Percentiles rank a stretch among this genome's conserved stretches.
Evolutionary conservation across 1,140 invertebrate species (phyloP).

Genomic region (Varroa destructor): DNA sequence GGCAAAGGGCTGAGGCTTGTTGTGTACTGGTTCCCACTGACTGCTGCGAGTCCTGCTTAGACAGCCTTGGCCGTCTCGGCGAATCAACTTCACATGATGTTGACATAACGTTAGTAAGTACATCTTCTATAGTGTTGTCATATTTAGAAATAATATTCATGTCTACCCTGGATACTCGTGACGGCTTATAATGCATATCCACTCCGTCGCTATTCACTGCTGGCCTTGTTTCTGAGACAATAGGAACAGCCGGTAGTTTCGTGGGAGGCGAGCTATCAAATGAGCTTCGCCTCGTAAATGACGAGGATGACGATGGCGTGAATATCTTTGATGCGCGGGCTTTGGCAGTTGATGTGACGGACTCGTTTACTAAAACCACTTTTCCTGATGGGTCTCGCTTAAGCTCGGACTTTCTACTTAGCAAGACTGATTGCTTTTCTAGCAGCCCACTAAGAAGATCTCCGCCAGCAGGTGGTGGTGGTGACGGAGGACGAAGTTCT

Average conservation of each 20-base stretch:
- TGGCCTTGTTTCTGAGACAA: background rate
- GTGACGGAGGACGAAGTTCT: background rate
- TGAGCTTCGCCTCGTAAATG: background rate
- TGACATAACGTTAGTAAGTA: background rate
- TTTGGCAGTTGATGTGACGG: background rate
- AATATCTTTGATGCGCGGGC: background rate
- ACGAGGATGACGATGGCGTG: too few species aligned
- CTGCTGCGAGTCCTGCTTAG: too few species aligned
- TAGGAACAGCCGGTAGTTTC: too few species aligned
- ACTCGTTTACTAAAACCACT: background rate
- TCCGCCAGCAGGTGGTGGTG: background rate
- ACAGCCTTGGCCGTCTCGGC: too few species aligned
- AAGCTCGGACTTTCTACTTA: slow-evolving; percentile 12
- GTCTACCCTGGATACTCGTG: background rate
- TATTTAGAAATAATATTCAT: background rate
- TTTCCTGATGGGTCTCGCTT: slow-evolving; percentile 1
- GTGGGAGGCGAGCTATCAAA: background rate
- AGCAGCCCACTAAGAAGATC: slow-evolving; percentile 11
- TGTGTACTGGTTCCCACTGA: too few species aligned
- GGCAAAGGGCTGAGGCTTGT: too few species aligned
- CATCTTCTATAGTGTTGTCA: background rate
- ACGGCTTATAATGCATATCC: slow-evolving; percentile 19
- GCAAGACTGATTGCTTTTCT: background rate
- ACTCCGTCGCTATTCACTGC: background rate
- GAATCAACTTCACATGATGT: too few species aligned